These are phyloP conservation scores for Araneus ventricosus DNA, from an alignment of 1,140 invertebrate genomes.

Conservation along the genomic window DNA sequence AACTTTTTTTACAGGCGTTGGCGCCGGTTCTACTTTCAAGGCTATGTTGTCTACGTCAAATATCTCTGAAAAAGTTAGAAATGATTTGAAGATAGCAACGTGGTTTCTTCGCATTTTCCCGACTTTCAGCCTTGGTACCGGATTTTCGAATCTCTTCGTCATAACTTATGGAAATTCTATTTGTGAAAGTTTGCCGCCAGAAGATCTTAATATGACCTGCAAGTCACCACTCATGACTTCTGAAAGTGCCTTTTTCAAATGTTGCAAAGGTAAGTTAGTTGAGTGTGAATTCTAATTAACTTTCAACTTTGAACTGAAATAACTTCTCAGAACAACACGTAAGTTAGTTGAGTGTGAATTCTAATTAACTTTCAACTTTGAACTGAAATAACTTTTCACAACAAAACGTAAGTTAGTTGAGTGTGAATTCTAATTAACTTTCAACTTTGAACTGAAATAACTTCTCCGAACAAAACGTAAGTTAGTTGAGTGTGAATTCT, in stretches of 20 bases:
- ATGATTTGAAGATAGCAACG: not conserved
- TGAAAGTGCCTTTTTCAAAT: constrained; percentile 8
- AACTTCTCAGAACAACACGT: no score
- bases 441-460: no score
- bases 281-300: no score
- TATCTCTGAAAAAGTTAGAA: not conserved
- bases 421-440: no score
- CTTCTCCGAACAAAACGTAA: no score
- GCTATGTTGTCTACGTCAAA: not conserved
- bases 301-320: no score
- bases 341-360: no score
- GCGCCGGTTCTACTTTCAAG: not conserved
- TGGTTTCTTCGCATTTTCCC: constrained; percentile 49
- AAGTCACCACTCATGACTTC: not conserved
- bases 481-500: no score
- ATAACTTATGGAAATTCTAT: constrained; percentile 54
- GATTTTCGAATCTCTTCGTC: constrained; percentile 37
- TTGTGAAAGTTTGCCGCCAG: constrained; percentile 22
- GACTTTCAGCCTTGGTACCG: not conserved
- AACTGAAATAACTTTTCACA: no score
- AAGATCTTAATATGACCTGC: not conserved
- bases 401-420: no score
- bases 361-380: no score
- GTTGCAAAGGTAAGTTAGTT: constrained; percentile 49
- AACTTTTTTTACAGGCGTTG: constrained; percentile 48